phyloP scores from a whole-genome alignment of 1,140 invertebrate species.

The Orchesella cincta region DNA sequence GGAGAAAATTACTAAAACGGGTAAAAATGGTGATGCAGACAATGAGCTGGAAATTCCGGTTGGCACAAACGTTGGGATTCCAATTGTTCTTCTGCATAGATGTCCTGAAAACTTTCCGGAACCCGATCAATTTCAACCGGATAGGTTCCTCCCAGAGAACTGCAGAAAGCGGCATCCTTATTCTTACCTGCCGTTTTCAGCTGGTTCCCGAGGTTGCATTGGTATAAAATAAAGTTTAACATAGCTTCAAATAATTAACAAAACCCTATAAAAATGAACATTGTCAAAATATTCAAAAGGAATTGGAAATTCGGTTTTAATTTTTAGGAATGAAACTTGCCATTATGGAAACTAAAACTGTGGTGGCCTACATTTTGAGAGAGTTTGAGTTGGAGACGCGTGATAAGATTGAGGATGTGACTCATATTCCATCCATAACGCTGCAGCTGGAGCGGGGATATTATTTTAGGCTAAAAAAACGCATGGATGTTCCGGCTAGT shows the following conservation, averaged over 20 bases:
- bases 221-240: conserved; percentile 54
- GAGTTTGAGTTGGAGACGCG: neutral
- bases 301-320: neutral
- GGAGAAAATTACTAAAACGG: too few species aligned
- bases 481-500: too few species aligned
- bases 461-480: too few species aligned
- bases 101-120: conserved; percentile 59
- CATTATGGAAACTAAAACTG: neutral
- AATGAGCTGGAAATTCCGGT: too few species aligned
- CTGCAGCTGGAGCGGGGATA: too few species aligned
- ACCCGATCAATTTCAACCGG: conserved; percentile 61
- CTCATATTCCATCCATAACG: too few species aligned
- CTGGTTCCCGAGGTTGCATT: conserved; percentile 61
- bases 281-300: neutral
- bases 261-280: neutral
- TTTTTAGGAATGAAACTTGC: neutral
- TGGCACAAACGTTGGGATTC: too few species aligned
- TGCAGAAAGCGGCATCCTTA: conserved; percentile 52
- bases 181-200: conserved; percentile 60
- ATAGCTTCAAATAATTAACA: too few species aligned
- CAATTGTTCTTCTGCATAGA: too few species aligned
- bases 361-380: neutral
- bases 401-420: neutral
- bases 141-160: conserved; percentile 59
- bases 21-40: too few species aligned